Base-by-base conservation (phyloP, 2,888 invertebrate genomes). In the Nephrotoma appendiculata region DNA sequence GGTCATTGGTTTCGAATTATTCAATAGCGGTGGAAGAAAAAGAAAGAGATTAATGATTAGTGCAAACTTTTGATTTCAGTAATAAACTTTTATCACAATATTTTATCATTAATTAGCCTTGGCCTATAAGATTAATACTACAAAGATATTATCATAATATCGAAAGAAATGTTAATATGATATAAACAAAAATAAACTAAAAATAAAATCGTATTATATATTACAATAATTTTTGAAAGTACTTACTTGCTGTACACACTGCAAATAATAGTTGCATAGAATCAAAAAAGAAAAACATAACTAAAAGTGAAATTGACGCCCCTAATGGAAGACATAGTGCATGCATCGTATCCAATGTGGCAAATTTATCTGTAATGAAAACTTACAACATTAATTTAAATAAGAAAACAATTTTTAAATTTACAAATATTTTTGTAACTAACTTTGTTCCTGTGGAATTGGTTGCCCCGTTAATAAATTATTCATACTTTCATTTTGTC, bases 281-380 rank as follows among this genome's bases (percentile, higher is more conserved):
- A 93, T 99, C 99, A 91, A 99, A 99, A 93, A 98, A 99, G 94
- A 99, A 98, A 92, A 99, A 99, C 98, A 99, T 99, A 90, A 99
- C 95, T 88, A 99, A 95, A 88, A 99, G 94, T 88, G 98, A 98
- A 89, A 98, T 95, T 88, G 98, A 98, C 89, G 99, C 98, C 90
- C 98, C 98, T 88, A 98, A 93, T 87, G 99, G 99, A 91, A 99
- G 94, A 93, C 98, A 98, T 90, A 99, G 94, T 89, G 98, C 99
- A 92, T 99, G 99, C 95, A 98, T 97, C 87, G 98, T 98, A 92
- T 98, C 98, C 91, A 99, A 92, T 0, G 98, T 98, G 92, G 98
- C 98, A 88, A 98, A 96, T 91, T 95, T 94, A 93, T 93, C 90
- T 90, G 90, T 87, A 90, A 89, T 83, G 12, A 86, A 85, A 44